Conservation (phyloP, 2,888 invertebrate genomes). For the Eucera pruinosa region DNA sequence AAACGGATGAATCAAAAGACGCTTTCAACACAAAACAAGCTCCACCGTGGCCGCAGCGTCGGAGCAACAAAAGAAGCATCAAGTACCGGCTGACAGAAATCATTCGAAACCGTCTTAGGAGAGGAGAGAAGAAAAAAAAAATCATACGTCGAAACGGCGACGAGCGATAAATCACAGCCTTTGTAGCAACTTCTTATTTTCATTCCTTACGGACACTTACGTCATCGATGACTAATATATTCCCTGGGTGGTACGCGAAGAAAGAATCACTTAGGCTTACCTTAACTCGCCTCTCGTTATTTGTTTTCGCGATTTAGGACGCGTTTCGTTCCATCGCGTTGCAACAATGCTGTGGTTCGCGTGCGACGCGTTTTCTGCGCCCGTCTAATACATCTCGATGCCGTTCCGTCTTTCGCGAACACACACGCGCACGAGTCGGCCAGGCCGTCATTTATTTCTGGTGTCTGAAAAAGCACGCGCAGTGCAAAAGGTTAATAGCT, state of each 20-base stretch:
- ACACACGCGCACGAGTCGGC: conserved; percentile 1
- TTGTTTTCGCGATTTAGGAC: conserved; percentile 37
- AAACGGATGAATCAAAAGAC: conserved; percentile 9
- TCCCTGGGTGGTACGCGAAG: conserved; percentile 23
- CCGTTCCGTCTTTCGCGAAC: not conserved
- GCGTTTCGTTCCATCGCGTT: conserved; percentile 8
- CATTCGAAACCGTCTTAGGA: not conserved
- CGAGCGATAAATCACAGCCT: conserved; percentile 33
- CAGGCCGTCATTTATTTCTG: conserved; percentile 41
- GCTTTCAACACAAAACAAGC: not conserved
- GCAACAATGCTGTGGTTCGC: conserved; percentile 12
- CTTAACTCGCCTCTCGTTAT: conserved; percentile 8
- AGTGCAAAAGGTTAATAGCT: conserved; percentile 56
- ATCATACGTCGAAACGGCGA: conserved; percentile 13
- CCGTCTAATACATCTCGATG: conserved; percentile 1
- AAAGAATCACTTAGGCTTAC: conserved; percentile 22
- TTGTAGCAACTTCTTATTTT: conserved; percentile 25
- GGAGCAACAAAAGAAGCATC: not conserved
- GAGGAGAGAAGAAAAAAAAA: not conserved
- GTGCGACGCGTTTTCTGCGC: conserved; percentile 13
- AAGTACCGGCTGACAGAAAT: conserved; percentile 10
- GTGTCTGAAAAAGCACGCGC: conserved; percentile 29
- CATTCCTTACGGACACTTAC: conserved; percentile 27
- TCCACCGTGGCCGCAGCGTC: not conserved
- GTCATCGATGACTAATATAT: conserved; percentile 41